Percentiles rank a stretch among this genome's conserved stretches.
These are phyloP conservation scores for Neomonachus schauinslandi DNA, from an alignment of 2,113 vertebrate genomes.

Conservation along the genomic window DNA sequence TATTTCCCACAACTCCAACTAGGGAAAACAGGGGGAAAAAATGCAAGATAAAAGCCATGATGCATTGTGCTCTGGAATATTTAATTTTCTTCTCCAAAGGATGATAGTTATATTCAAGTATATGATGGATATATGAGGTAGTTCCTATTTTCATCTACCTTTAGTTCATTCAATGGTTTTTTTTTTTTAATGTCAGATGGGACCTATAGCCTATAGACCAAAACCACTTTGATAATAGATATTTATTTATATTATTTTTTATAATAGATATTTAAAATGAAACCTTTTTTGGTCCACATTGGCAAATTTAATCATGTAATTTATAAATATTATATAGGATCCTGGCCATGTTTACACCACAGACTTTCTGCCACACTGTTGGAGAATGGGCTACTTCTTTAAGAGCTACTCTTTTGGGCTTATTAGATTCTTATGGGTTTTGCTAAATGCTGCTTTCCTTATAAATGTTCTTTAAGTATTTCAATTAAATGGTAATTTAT, in stretches of 20 bases:
- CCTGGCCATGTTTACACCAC: neutral
- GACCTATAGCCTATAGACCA: neutral
- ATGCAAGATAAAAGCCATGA: neutral
- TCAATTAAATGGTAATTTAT: slow-evolving; percentile 83
- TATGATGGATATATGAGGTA: neutral
- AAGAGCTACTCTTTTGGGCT: neutral
- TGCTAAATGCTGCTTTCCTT: slow-evolving; percentile 66
- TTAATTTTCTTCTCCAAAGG: neutral
- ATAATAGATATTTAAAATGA: neutral
- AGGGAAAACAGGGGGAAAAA: neutral
- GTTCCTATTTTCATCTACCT: neutral
- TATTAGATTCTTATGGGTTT: slow-evolving; percentile 39
- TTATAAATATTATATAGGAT: slow-evolving; percentile 2
- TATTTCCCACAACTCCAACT: neutral
- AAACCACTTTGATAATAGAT: slow-evolving; percentile 4
- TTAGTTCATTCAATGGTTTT: neutral
- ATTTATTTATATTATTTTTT: neutral
- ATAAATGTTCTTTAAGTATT: slow-evolving; percentile 75
- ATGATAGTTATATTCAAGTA: neutral
- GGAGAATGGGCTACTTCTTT: neutral
- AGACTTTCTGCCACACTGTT: slow-evolving; percentile 3
- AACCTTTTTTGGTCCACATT: neutral
- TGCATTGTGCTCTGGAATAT: neutral
- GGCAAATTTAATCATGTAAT: neutral
- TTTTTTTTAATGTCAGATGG: neutral